Conservation (phyloP, 2,888 invertebrate species). For the Scaptomyza polygonia region DNA sequence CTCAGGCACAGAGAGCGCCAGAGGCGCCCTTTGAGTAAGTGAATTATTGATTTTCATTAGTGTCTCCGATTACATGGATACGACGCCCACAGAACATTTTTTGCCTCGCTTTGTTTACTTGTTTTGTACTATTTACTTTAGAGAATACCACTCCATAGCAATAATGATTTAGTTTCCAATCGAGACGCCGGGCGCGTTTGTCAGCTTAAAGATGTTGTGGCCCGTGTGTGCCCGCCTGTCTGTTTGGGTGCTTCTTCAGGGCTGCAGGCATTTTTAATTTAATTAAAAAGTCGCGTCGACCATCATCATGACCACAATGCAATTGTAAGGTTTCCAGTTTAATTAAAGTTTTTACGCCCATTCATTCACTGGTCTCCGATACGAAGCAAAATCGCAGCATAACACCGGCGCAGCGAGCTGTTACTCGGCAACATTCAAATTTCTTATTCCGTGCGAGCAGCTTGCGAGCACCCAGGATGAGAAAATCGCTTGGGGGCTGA, state of each 20-base stretch:
- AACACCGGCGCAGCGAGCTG: slow-evolving; percentile 40
- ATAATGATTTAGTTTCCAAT: slow-evolving; percentile 52
- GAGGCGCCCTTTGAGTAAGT: slow-evolving; percentile 53
- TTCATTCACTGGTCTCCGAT: slow-evolving; percentile 65
- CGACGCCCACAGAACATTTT: slow-evolving; percentile 47
- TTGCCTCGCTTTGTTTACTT: slow-evolving; percentile 28
- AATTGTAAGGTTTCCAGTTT: slow-evolving; percentile 77
- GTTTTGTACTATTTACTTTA: slow-evolving; percentile 47
- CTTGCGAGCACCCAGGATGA: background rate
- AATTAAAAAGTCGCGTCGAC: slow-evolving; percentile 67
- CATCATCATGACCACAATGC: slow-evolving; percentile 58
- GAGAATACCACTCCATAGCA: slow-evolving; percentile 33
- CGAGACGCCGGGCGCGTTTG: slow-evolving; percentile 4
- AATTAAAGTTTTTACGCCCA: slow-evolving; percentile 77
- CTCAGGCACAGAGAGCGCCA: slow-evolving; percentile 5
- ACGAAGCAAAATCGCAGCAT: slow-evolving; percentile 57
- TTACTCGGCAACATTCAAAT: slow-evolving; percentile 52
- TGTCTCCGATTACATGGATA: slow-evolving; percentile 62
- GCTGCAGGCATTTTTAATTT: slow-evolving; percentile 60
- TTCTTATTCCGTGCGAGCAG: slow-evolving; percentile 65
- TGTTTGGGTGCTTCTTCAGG: slow-evolving; percentile 19
- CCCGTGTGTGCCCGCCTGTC: slow-evolving; percentile 5
- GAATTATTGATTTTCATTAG: slow-evolving; percentile 79
- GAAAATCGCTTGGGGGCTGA: slow-evolving; percentile 11
- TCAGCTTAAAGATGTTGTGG: slow-evolving; percentile 27